phyloP scores from a whole-genome alignment of 2,797 vertebrate species.

The Pangasius sanitwongsei region DNA sequence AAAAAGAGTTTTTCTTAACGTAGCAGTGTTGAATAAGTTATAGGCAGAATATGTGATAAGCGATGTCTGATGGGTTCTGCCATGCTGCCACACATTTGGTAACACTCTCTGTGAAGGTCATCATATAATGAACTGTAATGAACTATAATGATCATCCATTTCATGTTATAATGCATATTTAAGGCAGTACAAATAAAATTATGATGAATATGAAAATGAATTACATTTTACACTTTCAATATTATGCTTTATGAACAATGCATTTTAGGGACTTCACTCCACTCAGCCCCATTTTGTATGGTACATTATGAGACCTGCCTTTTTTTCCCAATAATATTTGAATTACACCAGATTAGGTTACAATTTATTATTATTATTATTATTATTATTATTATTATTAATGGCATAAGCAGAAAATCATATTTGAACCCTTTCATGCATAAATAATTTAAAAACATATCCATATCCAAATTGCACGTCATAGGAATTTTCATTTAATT shows the following conservation, averaged over 20 bases:
- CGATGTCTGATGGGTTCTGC: not conserved
- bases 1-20: not conserved
- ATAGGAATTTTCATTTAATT: not conserved
- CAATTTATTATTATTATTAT: not conserved
- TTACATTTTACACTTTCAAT: not conserved
- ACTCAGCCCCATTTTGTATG: not conserved
- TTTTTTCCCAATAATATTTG: not conserved
- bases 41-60: not conserved
- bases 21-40: not conserved
- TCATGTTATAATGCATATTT: slow-evolving; percentile 3
- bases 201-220: not conserved
- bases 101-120: not conserved
- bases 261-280: not conserved
- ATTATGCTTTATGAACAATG: not conserved
- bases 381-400: not conserved
- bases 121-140: not conserved
- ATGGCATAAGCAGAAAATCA: not conserved
- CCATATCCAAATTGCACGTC: not conserved
- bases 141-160: not conserved
- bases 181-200: not conserved
- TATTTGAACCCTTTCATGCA: not conserved
- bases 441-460: not conserved
- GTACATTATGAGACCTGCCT: not conserved
- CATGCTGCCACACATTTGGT: not conserved
- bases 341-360: not conserved